Conservation (phyloP, 1,140 invertebrate species). For the Tetramorium parvispinum region DNA sequence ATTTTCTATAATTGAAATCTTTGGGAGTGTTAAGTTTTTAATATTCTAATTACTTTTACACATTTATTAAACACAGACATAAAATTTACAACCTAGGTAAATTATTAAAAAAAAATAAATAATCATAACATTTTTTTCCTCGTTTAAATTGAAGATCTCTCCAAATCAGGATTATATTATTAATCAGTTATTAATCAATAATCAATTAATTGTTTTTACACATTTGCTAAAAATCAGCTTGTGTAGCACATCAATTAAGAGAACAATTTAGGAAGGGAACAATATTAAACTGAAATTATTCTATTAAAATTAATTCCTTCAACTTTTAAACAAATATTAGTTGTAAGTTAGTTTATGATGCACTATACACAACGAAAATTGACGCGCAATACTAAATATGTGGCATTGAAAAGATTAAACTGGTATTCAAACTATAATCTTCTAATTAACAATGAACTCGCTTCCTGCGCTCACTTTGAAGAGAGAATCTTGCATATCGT, state of each 20-base stretch:
- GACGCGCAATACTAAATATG: not conserved
- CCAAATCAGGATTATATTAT: not conserved
- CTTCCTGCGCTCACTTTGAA: not conserved
- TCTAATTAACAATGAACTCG: constrained; percentile 21
- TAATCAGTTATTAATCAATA: not conserved
- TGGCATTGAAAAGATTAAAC: not conserved
- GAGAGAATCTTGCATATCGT: not conserved
- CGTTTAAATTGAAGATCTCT: not conserved
- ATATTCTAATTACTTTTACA: too few relatives aligned
- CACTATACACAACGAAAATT: not conserved
- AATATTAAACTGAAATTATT: not conserved
- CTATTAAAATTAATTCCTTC: not conserved
- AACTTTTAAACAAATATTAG: not conserved
- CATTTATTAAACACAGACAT: not conserved
- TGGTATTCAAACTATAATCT: constrained; percentile 8
- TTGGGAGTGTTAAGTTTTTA: not conserved
- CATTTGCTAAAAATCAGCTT: not conserved
- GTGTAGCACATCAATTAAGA: not conserved
- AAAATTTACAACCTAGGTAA: not conserved
- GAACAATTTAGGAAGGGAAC: not conserved
- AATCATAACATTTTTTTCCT: not conserved
- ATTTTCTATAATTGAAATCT: constrained; percentile 20
- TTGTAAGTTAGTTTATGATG: not conserved
- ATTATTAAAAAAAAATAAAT: not conserved
- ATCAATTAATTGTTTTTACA: not conserved